Evolutionary conservation across 2,888 invertebrate species (phyloP).

Genomic region (Cryptus armator): DNA sequence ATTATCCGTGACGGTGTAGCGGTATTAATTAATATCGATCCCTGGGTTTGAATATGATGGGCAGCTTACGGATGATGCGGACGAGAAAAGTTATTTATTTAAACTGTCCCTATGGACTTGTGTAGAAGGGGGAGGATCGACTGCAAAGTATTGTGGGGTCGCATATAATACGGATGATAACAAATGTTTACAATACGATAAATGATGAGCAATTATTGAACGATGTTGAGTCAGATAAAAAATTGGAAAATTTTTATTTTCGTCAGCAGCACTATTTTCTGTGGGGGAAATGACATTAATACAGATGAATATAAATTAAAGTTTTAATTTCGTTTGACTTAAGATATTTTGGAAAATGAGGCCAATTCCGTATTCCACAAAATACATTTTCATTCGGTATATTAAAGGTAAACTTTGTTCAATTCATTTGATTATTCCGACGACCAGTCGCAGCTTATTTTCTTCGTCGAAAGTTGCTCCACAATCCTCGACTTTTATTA

Average conservation of each 20-base stretch:
- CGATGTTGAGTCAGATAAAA: neutral
- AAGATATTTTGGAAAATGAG: neutral
- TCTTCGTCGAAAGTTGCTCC: neutral
- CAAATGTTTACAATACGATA: neutral
- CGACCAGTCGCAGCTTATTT: neutral
- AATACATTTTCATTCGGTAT: neutral
- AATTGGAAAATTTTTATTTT: neutral
- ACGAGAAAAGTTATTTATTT: slow-evolving; percentile 22
- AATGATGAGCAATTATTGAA: neutral
- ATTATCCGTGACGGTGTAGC: slow-evolving; percentile 77
- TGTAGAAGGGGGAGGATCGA: neutral
- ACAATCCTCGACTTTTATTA: neutral
- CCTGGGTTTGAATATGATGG: slow-evolving; percentile 9
- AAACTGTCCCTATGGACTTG: neutral
- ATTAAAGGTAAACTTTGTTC: neutral
- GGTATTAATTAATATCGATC: slow-evolving; percentile 79
- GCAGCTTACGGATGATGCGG: slow-evolving; percentile 33
- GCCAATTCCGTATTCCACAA: neutral
- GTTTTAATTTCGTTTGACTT: too few species aligned
- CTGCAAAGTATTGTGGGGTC: slow-evolving; percentile 8
- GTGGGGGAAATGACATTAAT: neutral
- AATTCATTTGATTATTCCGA: neutral
- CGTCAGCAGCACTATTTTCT: neutral
- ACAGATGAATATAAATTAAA: neutral
- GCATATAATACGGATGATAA: neutral